Base-by-base conservation (phyloP, 2,113 vertebrate species). In the Microcebus griseorufus region DNA sequence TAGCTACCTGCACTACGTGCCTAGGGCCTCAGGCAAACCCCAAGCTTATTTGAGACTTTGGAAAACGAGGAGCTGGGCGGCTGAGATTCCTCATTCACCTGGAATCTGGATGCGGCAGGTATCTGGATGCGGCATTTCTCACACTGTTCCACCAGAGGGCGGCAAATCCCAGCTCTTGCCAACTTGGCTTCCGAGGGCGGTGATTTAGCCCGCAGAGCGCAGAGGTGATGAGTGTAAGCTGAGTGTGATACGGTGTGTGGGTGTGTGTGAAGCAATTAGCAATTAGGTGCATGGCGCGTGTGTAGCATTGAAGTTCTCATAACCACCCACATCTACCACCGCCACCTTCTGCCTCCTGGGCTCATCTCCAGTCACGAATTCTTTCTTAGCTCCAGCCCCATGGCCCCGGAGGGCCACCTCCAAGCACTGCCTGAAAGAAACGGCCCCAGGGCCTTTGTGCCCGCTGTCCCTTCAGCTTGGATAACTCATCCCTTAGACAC, bases 71-170 rank as follows among this genome's bases (percentile, higher is more conserved):
- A 37, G 2, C 20, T 8, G 6, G 37, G 29, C 37, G 42, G 42
- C 42, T 58, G 6, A 58, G 13, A n/a, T 9, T 58, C 13, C 65
- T 67, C 62, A 2, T 34, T 48, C 80, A 13, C 51, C 20, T 13
- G 29, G 79, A 60, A 72, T 65, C 55, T 32, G 1, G n/a, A n/a
- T n/a, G n/a, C n/a, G 55, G 23, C 3, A 3, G 23, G 72, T 22
- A 25, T 6, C 11, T 25, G 69, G 51, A 32, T 37, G 29, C 45
- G 64, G 39, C 29, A 22, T 16, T 93, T 93, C 85, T 48, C 42
- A 8, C 5, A 1, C 6, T 27, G 0, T 8, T 65, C 96, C 97
- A 78, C 51, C 65, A 95, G 97, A 82, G 72, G 91, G 85, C 53
- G 34, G 76, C 88, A 93, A 60, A 90, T 55, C 42, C 85, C 18